Percentiles rank a stretch among this genome's conserved stretches.
Evolutionary conservation across 2,888 invertebrate species (phyloP).

Genomic region (Xestia c-nigrum): DNA sequence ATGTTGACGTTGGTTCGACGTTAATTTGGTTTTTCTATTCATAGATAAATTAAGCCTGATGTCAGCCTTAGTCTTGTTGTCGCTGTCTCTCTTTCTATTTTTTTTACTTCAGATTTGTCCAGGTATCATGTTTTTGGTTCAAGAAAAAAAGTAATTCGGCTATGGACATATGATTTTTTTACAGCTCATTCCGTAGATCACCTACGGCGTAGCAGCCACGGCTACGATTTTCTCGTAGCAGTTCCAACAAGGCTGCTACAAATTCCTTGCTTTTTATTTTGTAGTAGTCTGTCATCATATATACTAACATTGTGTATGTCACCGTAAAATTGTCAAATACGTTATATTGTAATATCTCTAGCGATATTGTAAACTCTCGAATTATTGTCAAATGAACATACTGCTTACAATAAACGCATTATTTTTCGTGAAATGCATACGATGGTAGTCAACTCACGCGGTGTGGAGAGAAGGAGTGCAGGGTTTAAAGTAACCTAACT

Average conservation of each 20-base stretch:
- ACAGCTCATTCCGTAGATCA: neutral
- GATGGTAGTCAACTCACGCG: too few relatives aligned
- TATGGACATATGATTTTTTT: neutral
- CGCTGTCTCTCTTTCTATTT: neutral
- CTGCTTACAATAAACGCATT: too few relatives aligned
- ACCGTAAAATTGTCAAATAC: too few relatives aligned
- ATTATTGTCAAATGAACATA: too few relatives aligned
- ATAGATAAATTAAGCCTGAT: neutral
- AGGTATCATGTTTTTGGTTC: neutral
- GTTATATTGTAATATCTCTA: too few relatives aligned
- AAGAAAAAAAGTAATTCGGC: neutral
- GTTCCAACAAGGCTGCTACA: neutral
- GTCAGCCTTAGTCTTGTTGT: neutral
- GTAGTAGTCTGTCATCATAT: too few relatives aligned
- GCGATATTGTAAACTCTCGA: too few relatives aligned
- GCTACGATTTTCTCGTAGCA: slow-evolving; percentile 45
- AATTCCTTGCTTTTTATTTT: neutral
- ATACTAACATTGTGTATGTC: neutral
- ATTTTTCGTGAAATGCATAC: too few relatives aligned
- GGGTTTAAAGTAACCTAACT: too few relatives aligned
- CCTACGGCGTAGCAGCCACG: slow-evolving; percentile 43
- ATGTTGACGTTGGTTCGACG: neutral
- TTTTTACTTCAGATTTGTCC: neutral
- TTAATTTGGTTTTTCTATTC: slow-evolving; percentile 8
- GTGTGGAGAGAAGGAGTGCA: too few relatives aligned